These are phyloP conservation scores for Scaptomyza tumidula DNA, from an alignment of 2,888 invertebrate species.

Conservation along the genomic window DNA sequence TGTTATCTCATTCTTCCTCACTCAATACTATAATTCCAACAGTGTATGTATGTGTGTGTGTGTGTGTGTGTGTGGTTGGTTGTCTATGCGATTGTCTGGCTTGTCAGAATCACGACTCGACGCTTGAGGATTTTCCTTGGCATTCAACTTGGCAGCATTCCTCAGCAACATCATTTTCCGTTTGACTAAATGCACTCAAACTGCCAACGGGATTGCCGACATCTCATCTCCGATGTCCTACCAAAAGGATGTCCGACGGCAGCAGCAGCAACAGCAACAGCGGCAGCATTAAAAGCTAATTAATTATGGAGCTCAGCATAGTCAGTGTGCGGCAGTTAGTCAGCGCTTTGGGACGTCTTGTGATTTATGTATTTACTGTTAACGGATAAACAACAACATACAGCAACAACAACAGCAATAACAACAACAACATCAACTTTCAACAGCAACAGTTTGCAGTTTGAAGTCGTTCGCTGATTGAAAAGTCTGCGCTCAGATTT, in stretches of 20 bases:
- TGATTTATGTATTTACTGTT: conserved; percentile 65
- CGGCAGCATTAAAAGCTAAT: conserved; percentile 78
- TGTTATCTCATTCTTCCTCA: conserved; percentile 37
- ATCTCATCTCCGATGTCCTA: conserved; percentile 15
- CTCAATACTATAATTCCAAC: conserved; percentile 16
- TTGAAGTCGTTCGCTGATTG: conserved; percentile 48
- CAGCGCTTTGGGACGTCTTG: conserved; percentile 46
- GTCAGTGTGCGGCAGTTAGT: conserved; percentile 48
- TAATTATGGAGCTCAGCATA: conserved; percentile 68
- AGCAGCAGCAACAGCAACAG: neutral
- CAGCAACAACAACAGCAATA: conserved; percentile 13
- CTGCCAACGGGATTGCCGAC: conserved; percentile 52
- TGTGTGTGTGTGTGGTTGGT: too few species aligned
- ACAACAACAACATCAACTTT: conserved; percentile 42
- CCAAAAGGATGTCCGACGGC: conserved; percentile 4
- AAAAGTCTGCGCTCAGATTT: conserved; percentile 61
- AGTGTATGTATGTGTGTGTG: conserved; percentile 6
- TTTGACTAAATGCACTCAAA: conserved; percentile 79
- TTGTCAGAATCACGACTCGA: conserved; percentile 70
- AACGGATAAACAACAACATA: conserved; percentile 2
- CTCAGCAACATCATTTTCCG: conserved; percentile 73
- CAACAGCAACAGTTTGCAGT: conserved; percentile 70
- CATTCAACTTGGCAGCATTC: conserved; percentile 64
- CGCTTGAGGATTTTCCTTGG: conserved; percentile 45
- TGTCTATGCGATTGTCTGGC: conserved; percentile 51